Base-by-base conservation (phyloP, 2,797 vertebrate species). In the Betta splendens region DNA sequence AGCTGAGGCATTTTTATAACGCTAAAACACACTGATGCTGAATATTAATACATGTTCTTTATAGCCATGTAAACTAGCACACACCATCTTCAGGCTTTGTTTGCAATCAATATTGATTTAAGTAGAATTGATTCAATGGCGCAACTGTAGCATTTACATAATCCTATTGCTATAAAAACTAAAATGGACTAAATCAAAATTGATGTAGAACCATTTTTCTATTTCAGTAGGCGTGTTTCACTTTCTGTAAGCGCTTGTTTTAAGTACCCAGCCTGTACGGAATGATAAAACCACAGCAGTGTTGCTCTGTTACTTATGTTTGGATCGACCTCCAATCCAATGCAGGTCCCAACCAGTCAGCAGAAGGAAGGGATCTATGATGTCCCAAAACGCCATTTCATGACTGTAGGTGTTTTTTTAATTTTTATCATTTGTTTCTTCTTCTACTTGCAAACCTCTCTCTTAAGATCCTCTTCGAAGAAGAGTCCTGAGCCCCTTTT, bases 351-450 rank as follows among this genome's bases (percentile, higher is more conserved):
- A 84, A 95, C 95, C 91, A 97, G 94, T 94, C 96, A 98, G 90
- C 98, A 98, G 94, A 99, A 97, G 87, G 97, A 99, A 93, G 96
- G 95, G 89, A 95, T 98, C 93, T 98, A 99, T 95, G 97, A 99
- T 85, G 96, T 98, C 93, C 97, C 97, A 93, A 99, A 99, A 93
- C 95, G 94, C 87, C 96, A 98, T 94, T 95, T 96, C 93, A 93
- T 98, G 95, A 98, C 94, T 96, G 96, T 99, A 98, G 96, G 96
- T 98, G 93, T 86, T 87, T 73, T 85, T 80, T 31, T 18, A 32
- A 56, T 49, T 77, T 86, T 69, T 79, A 74, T 79, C 83, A 79
- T 85, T 86, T 85, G 47, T 84, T 80, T 71, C n/a, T 64, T 77
- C 79, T 75, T 69, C 78, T 75, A 77, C 82, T 75, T 86, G 74